Evolutionary conservation across 1,140 invertebrate species (phyloP), one percentile per base, ranked within the genome.

Genomic region (Aleiodes sp.): DNA sequence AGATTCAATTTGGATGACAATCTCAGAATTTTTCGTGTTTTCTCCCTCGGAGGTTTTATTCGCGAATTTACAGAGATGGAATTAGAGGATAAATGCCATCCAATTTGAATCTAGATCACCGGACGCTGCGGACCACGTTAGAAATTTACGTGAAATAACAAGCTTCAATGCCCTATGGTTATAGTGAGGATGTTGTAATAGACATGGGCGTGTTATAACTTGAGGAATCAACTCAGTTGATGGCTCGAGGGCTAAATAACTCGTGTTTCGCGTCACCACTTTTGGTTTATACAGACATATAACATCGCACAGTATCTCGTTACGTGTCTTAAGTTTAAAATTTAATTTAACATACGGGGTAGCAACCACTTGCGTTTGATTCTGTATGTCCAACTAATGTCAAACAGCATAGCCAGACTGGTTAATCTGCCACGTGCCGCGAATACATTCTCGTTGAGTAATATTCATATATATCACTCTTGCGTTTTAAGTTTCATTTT

Each of bases 161-260:
- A n/a, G n/a, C n/a, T n/a, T n/a, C 21, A 46, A 19, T 52, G 46
- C 6, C 46, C 46, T 16, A 52, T 52, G 46, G 46, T 52, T 52
- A 52, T 12, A n/a, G n/a, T n/a, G 21, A 21, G 19, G 16, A 52
- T 52, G 46, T 24, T 24, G 46, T 52, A 52, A 52, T 52, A 52
- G n/a, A 24, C 46, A 52, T 52, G 46, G 46, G 46, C 46, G 46
- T 52, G 46, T 52, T 52, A 16, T 52, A 52, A 16, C 46, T 24
- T 12, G 46, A 16, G 46, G 46, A n/a, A 52, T 52, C 41, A 46
- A 16, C 19, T 4, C 4, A 4, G 26, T 16, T 19, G 8, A 52
- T 52, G 21, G 19, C 46, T 24, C 21, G 16, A 24, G 46, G 46
- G 46, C 46, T 2, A 52, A 52, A 52, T 52, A 52, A 52, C 46